Evolutionary conservation across 2,797 vertebrate genomes (phyloP).

Genomic region (Threskiornis aethiopicus): DNA sequence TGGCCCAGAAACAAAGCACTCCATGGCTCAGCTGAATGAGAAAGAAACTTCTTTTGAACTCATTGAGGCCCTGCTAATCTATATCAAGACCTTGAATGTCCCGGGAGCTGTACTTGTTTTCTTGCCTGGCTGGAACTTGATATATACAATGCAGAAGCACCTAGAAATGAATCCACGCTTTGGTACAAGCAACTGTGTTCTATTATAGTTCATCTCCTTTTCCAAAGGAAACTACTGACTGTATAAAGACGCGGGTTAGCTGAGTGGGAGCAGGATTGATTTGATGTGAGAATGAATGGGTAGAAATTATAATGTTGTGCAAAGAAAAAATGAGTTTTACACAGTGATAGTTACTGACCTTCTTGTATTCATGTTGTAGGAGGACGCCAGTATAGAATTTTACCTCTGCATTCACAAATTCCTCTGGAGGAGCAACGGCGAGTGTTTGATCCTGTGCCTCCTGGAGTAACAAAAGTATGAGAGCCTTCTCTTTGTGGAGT

Average conservation of each 20-base stretch:
- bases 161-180: conserved; percentile 92
- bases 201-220: neutral
- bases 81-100: conserved; percentile 90
- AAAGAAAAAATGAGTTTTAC: neutral
- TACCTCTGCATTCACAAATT: conserved; percentile 95
- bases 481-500: neutral
- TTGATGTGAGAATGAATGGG: neutral
- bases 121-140: conserved; percentile 96
- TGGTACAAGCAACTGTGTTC: conserved; percentile 74
- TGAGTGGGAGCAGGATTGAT: neutral
- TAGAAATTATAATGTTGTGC: neutral
- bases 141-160: conserved; percentile 94
- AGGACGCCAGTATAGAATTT: conserved; percentile 81
- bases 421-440: conserved; percentile 92
- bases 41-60: conserved; percentile 95
- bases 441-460: conserved; percentile 89
- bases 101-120: conserved; percentile 91
- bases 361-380: conserved; percentile 72
- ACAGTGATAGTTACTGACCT: neutral
- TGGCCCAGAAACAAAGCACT: conserved; percentile 83
- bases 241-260: neutral
- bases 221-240: neutral
- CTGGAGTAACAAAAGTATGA: conserved; percentile 85
- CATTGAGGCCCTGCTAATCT: conserved; percentile 90
- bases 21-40: conserved; percentile 90